Evolutionary conservation across 1,140 invertebrate genomes (phyloP).

Genomic region (Cherax quadricarinatus): DNA sequence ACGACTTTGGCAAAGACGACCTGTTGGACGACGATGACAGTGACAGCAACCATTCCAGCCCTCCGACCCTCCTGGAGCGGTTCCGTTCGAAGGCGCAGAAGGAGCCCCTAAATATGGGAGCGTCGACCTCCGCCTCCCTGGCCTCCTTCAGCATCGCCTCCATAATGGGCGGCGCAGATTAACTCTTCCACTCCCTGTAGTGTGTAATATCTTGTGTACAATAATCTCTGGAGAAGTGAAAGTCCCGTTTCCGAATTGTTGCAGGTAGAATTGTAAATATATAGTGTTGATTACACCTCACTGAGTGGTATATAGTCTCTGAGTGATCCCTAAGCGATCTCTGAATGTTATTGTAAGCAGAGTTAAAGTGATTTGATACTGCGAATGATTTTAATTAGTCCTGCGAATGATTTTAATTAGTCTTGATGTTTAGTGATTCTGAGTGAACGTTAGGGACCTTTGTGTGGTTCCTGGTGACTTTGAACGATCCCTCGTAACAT

Average conservation of each 20-base stretch:
- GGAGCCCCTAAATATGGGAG: conserved; percentile 45
- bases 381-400: background rate
- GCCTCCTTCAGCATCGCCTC: conserved; percentile 63
- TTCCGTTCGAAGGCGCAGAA: conserved; percentile 41
- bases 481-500: background rate
- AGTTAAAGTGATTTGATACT: background rate
- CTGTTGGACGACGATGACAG: conserved; percentile 50
- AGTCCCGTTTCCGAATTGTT: background rate
- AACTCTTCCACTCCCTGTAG: background rate
- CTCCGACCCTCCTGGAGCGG: conserved; percentile 48
- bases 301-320: too few relatives aligned
- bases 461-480: too few relatives aligned
- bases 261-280: background rate
- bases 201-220: background rate
- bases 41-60: conserved; percentile 61
- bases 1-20: conserved; percentile 5
- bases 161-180: conserved; percentile 54
- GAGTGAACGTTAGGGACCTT: background rate
- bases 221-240: background rate
- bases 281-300: background rate
- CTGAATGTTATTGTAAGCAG: background rate
- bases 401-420: background rate
- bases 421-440: background rate
- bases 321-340: background rate
- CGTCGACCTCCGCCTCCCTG: conserved; percentile 60